These are phyloP conservation scores for Falco concolor DNA, from an alignment of 2,797 vertebrate genomes.

Conservation along the genomic window DNA sequence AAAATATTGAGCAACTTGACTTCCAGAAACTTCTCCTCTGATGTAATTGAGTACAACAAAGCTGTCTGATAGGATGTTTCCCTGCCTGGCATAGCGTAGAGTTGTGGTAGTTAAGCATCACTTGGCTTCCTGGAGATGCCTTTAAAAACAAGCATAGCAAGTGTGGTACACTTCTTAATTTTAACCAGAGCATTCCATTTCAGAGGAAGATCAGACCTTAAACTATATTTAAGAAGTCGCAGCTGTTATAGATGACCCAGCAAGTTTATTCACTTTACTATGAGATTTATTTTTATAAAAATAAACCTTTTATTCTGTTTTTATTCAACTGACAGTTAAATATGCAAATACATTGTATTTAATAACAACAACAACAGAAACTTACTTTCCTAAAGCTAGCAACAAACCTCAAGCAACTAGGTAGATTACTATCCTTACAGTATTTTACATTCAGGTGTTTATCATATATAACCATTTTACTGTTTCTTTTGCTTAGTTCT, in stretches of 20 bases:
- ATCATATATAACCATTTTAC: conserved; percentile 1
- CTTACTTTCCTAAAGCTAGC: background rate
- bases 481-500: conserved; percentile 78
- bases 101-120: background rate
- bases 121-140: background rate
- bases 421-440: background rate
- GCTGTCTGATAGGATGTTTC: background rate
- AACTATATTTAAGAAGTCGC: background rate
- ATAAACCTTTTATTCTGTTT: background rate
- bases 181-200: background rate
- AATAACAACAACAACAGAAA: background rate
- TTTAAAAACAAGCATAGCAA: background rate
- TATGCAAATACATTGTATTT: background rate
- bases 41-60: background rate
- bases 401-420: background rate
- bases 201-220: background rate
- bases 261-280: background rate
- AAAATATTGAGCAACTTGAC: background rate
- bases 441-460: background rate
- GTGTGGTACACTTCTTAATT: background rate
- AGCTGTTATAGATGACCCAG: background rate
- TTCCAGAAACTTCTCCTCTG: background rate
- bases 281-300: background rate
- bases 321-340: background rate
- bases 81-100: background rate